phyloP scores from a whole-genome alignment of 1,140 invertebrate genomes.

The Zaprionus gabonicus region DNA sequence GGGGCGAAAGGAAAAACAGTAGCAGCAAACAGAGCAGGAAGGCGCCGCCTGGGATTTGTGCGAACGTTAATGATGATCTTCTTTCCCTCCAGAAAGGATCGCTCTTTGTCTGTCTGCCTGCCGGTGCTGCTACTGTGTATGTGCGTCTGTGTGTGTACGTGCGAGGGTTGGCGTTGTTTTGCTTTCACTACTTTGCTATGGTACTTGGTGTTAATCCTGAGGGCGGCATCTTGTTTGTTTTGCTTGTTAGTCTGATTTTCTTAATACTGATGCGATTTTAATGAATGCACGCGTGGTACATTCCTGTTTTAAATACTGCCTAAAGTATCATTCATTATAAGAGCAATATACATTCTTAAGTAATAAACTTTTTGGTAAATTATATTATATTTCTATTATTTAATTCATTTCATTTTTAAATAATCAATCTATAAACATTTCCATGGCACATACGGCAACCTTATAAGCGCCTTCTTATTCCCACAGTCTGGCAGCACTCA shows the following conservation, averaged over 20 bases:
- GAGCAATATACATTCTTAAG: too few relatives aligned
- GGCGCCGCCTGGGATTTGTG: slow-evolving; percentile 69
- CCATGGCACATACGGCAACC: not conserved
- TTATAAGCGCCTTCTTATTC: not conserved
- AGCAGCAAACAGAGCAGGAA: slow-evolving; percentile 15
- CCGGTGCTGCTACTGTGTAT: slow-evolving; percentile 5
- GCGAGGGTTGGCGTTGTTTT: slow-evolving; percentile 31
- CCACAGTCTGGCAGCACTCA: slow-evolving; percentile 6
- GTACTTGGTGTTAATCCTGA: slow-evolving; percentile 66
- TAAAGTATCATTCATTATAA: too few relatives aligned
- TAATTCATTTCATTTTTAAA: not conserved
- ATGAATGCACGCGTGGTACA: slow-evolving; percentile 20
- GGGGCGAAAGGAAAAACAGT: slow-evolving; percentile 22
- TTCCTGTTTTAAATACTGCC: not conserved
- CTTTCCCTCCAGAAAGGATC: slow-evolving; percentile 14
- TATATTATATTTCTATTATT: too few relatives aligned
- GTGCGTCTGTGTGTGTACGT: slow-evolving; percentile 14
- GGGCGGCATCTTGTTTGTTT: slow-evolving; percentile 67
- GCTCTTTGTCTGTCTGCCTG: not conserved
- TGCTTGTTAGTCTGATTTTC: slow-evolving; percentile 42
- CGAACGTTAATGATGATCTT: slow-evolving; percentile 77
- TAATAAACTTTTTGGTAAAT: too few relatives aligned
- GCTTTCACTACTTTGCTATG: slow-evolving; percentile 15
- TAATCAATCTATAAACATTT: not conserved
- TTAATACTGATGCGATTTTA: slow-evolving; percentile 58